These are phyloP conservation scores for Osmerus eperlanus DNA, from an alignment of 2,113 vertebrate species.

Conservation along the genomic window DNA sequence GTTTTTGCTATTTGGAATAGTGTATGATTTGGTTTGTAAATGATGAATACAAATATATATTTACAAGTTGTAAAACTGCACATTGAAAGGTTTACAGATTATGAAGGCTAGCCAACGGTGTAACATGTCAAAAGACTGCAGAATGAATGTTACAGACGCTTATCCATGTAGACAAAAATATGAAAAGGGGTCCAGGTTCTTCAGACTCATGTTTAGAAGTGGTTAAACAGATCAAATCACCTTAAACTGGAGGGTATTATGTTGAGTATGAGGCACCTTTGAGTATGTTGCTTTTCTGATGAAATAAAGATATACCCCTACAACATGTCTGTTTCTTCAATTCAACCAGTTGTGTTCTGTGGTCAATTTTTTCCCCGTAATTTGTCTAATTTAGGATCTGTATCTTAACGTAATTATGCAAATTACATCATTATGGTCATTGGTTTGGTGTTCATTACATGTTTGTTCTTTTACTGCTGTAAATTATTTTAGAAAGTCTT, in stretches of 20 bases:
- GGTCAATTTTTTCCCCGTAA: no score
- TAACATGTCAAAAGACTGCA: slow-evolving; percentile 29
- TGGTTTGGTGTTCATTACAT: no score
- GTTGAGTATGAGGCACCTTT: slow-evolving; percentile 22
- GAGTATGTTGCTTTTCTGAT: slow-evolving; percentile 31
- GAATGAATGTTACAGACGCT: slow-evolving; percentile 44
- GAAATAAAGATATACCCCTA: slow-evolving; percentile 52
- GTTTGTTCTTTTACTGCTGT: no score
- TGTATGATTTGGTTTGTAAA: slow-evolving; percentile 65
- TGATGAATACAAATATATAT: slow-evolving; percentile 61
- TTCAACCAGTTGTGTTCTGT: no score
- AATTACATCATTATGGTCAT: no score
- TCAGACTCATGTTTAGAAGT: background rate
- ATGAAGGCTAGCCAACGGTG: slow-evolving; percentile 18
- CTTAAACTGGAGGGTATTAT: slow-evolving; percentile 22
- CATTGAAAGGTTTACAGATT: slow-evolving; percentile 34
- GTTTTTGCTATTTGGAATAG: slow-evolving; percentile 51
- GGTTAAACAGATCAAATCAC: background rate
- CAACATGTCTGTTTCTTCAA: no score
- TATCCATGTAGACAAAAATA: slow-evolving; percentile 42
- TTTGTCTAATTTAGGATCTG: no score
- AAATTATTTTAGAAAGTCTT: no score
- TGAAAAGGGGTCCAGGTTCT: slow-evolving; percentile 50
- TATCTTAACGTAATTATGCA: no score
- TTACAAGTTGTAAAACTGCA: slow-evolving; percentile 55